A percentile compares a stretch with the other conserved stretches of the same genome.
Evolutionary conservation across 1,140 invertebrate genomes (phyloP).

Genomic region (Anadara kagoshimensis): DNA sequence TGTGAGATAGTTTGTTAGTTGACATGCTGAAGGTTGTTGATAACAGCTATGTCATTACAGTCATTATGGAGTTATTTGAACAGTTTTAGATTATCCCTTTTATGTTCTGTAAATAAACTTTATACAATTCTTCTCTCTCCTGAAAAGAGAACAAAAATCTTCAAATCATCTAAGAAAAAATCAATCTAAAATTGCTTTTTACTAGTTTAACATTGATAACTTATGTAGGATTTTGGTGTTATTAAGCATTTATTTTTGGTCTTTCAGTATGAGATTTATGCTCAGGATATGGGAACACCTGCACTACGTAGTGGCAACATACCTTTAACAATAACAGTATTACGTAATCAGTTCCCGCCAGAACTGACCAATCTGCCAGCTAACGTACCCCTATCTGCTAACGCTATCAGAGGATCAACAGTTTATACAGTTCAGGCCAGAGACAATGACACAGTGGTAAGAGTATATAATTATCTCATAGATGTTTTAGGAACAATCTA

Average conservation of each 20-base stretch:
- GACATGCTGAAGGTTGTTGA: too few relatives aligned
- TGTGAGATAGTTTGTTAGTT: too few relatives aligned
- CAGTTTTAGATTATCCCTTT: too few relatives aligned
- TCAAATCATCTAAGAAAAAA: too few relatives aligned
- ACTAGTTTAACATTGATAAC: too few relatives aligned
- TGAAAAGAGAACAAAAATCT: too few relatives aligned
- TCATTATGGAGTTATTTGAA: too few relatives aligned
- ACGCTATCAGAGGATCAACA: not conserved
- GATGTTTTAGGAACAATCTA: constrained; percentile 10
- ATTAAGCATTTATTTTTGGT: constrained; percentile 4
- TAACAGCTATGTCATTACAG: too few relatives aligned
- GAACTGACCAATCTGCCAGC: constrained; percentile 44
- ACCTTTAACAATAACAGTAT: constrained; percentile 50
- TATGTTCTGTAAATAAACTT: too few relatives aligned
- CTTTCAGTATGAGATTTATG: constrained; percentile 48
- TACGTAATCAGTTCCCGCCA: constrained; percentile 53
- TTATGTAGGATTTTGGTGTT: too few relatives aligned
- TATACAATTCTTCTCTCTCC: too few relatives aligned
- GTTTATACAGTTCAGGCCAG: constrained; percentile 47
- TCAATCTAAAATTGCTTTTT: too few relatives aligned
- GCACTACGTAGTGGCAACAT: constrained; percentile 20
- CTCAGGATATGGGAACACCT: constrained; percentile 66
- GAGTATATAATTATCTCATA: constrained; percentile 1
- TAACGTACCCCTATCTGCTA: constrained; percentile 25
- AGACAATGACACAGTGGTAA: constrained; percentile 52